These are phyloP conservation scores for Aphyosemion australe DNA, from an alignment of 2,113 vertebrate genomes.

Conservation along the genomic window DNA sequence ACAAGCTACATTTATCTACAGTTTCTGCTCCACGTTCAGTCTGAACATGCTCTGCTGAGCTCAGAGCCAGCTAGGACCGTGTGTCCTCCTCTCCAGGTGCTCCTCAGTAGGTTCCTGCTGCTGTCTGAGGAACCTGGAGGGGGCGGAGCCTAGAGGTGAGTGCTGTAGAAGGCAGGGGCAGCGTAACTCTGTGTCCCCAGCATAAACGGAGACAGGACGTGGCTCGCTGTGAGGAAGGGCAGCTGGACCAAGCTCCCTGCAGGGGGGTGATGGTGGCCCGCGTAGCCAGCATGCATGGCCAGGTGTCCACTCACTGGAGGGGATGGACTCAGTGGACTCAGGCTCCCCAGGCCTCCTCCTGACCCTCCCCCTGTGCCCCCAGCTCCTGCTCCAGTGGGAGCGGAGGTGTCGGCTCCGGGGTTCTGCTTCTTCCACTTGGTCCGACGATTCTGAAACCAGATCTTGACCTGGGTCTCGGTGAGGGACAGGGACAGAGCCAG, in stretches of 20 bases:
- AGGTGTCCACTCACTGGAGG: constrained; percentile 82
- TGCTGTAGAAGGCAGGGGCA: constrained; percentile 92
- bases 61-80: no score
- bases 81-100: not conserved
- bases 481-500: constrained; percentile 91
- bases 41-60: no score
- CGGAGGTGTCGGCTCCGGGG: constrained; percentile 91
- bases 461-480: constrained; percentile 94
- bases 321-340: constrained; percentile 84
- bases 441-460: constrained; percentile 94
- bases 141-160: constrained; percentile 85
- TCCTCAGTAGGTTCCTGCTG: not conserved
- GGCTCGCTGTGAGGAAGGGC: constrained; percentile 90
- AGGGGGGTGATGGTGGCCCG: constrained; percentile 78
- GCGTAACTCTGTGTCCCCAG: constrained; percentile 95
- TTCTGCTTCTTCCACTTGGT: constrained; percentile 98
- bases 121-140: no score
- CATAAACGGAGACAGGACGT: constrained; percentile 95
- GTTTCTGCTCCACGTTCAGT: constrained; percentile 61
- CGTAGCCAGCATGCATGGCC: constrained; percentile 88
- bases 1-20: constrained; percentile 72
- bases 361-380: constrained; percentile 66
- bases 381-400: constrained; percentile 78
- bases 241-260: constrained; percentile 90
- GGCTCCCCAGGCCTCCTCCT: constrained; percentile 69